Conservation (phyloP, 1,140 invertebrate genomes). For the Riptortus pedestris region DNA sequence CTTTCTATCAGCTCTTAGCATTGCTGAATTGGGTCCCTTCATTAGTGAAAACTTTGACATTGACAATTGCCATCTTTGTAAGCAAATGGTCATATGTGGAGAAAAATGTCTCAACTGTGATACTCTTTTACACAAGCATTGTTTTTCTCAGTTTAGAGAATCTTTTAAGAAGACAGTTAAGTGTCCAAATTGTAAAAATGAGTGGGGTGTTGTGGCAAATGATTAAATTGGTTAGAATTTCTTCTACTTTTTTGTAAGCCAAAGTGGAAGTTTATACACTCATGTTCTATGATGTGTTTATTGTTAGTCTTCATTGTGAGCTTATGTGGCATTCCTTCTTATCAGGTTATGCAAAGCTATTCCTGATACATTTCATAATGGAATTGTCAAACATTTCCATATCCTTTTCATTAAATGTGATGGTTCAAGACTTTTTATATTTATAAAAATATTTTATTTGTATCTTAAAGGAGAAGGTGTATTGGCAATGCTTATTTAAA, state of each 20-base stretch:
- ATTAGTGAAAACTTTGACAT: conserved; percentile 13
- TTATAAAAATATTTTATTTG: conserved; percentile 7
- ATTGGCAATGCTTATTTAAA: conserved; percentile 8
- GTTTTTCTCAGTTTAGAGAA: conserved; percentile 9
- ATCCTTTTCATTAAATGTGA: conserved; percentile 13
- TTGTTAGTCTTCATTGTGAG: background rate
- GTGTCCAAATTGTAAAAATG: conserved; percentile 9
- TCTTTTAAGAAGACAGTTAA: conserved; percentile 4
- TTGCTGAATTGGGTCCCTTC: conserved; percentile 4
- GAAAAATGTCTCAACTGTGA: conserved; percentile 14
- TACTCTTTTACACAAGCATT: conserved; percentile 9
- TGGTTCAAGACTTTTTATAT: conserved; percentile 10
- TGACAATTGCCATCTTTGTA: conserved; percentile 13
- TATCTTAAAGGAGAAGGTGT: conserved; percentile 1
- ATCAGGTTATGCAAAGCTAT: conserved; percentile 1
- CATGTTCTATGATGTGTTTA: background rate
- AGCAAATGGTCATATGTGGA: conserved; percentile 3
- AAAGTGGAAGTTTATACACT: background rate
- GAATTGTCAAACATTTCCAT: conserved; percentile 17
- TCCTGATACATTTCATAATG: conserved; percentile 6
- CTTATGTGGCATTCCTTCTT: conserved; percentile 13
- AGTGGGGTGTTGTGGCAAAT: conserved; percentile 5
- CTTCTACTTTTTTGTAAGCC: too few species aligned
- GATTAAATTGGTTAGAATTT: background rate
- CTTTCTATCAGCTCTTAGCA: conserved; percentile 1